phyloP scores from a whole-genome alignment of 2,888 invertebrate genomes.

The Congeria kusceri region DNA sequence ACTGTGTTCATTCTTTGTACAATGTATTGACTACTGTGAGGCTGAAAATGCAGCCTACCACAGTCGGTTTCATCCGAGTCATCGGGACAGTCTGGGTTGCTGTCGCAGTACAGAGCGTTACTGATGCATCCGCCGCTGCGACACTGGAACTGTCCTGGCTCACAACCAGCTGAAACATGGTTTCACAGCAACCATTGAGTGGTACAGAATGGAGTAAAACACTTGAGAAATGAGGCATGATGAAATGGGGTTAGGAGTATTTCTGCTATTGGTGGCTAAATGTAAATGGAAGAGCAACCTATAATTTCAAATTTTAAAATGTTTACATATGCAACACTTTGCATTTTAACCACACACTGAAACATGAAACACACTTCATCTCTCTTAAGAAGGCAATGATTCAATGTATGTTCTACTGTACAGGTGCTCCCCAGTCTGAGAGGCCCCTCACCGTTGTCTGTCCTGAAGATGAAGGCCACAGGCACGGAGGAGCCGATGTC shows the following conservation, averaged over 20 bases:
- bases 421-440: too few species aligned
- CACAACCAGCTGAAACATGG: conserved; percentile 65
- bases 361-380: neutral
- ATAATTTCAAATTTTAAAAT: too few species aligned
- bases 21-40: too few species aligned
- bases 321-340: too few species aligned
- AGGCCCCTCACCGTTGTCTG: conserved; percentile 49
- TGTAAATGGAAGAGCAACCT: too few species aligned
- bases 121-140: conserved; percentile 91
- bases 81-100: conserved; percentile 87
- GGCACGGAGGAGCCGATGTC: conserved; percentile 57
- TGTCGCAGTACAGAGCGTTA: conserved; percentile 92
- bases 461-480: conserved; percentile 57
- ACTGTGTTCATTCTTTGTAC: too few species aligned
- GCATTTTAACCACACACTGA: too few species aligned
- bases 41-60: conserved; percentile 33
- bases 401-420: neutral
- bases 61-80: conserved; percentile 71
- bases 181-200: too few species aligned
- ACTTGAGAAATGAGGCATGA: too few species aligned
- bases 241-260: too few species aligned
- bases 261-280: too few species aligned
- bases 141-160: conserved; percentile 79
- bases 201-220: too few species aligned
- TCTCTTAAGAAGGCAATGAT: neutral